Conservation (phyloP, 2,797 vertebrate species). For the Gobionotothen gibberifrons region DNA sequence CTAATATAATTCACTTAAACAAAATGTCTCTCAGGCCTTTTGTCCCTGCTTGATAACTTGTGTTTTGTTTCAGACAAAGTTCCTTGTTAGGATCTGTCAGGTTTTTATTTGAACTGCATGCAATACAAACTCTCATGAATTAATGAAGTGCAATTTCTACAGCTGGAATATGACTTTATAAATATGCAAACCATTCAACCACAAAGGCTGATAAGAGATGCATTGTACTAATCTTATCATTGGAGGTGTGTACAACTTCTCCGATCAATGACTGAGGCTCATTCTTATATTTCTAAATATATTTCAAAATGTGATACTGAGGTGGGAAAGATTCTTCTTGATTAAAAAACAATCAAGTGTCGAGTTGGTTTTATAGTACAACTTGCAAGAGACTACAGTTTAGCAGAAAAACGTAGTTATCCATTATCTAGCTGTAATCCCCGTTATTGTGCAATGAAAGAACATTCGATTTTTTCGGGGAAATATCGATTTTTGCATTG, state of each 20-base stretch:
- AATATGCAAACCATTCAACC: background rate
- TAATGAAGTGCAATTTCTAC: background rate
- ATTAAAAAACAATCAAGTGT: no score
- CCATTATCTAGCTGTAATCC: no score
- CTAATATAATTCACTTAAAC: no score
- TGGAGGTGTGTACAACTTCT: background rate
- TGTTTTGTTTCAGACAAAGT: conserved; percentile 2
- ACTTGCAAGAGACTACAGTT: no score
- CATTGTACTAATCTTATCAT: background rate
- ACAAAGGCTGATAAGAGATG: background rate
- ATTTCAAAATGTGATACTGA: background rate
- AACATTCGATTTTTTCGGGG: no score
- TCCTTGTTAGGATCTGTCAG: conserved; percentile 22
- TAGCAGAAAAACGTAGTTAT: no score
- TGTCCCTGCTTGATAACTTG: no score
- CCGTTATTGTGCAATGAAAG: no score
- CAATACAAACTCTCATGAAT: background rate
- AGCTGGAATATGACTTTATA: no score
- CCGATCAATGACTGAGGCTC: background rate
- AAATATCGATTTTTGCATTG: no score
- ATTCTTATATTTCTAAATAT: background rate
- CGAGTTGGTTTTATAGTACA: no score
- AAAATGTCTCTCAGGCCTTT: background rate
- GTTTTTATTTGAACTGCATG: background rate
- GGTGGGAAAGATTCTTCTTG: no score